Base-by-base conservation (phyloP, 37 sponge, comb jelly and placozoan species). In the Theonella swinhoei region DNA sequence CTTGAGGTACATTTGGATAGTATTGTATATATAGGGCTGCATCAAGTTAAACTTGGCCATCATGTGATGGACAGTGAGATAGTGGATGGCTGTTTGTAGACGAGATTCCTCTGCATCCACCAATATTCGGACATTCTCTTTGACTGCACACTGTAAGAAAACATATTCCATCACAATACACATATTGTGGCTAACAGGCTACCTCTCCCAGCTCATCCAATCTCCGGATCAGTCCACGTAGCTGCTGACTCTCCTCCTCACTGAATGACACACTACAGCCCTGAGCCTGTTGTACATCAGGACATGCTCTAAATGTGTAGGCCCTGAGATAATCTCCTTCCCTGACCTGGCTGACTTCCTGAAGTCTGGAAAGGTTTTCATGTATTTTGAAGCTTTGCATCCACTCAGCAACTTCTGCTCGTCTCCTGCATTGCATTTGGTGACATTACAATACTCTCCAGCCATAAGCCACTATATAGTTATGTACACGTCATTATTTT, bases 41-140 rank as follows among this genome's bases (percentile, higher is more conserved):
- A 30, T 38, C 3, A 1, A 64, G 92, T 95, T 95, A 89, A 72
- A 91, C 34, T 72, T 24, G 22, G 84, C 83, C 94, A 88, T 88
- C 41, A 98, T 80, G 58, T 77, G 47, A 64, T 97, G 85, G 19
- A 98, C 66, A 25, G 85, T 77, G 38, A 95, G 60, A 80, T 89
- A 76, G 31, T 91, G 78, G 42, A 98, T 95, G n/a, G 96, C 96
- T 35, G 84, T 90, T 73, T 98, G 98, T 69, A 91, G 87, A 78
- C 93, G 89, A 30, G 86, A 90, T 79, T 98, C 94, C 75, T 98
- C 98, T 36, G 98, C 98, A 77, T 98, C 98, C 8, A 98, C 88
- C 80, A 95, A 41, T 14, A 98, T 71, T 26, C 90, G 35, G 11
- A 92, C 87, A 7, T 76, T 83, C 14, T 70, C 42, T 36, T 28